These are phyloP conservation scores for Agrotis exclamationis DNA, from an alignment of 2,888 invertebrate genomes.

Conservation along the genomic window DNA sequence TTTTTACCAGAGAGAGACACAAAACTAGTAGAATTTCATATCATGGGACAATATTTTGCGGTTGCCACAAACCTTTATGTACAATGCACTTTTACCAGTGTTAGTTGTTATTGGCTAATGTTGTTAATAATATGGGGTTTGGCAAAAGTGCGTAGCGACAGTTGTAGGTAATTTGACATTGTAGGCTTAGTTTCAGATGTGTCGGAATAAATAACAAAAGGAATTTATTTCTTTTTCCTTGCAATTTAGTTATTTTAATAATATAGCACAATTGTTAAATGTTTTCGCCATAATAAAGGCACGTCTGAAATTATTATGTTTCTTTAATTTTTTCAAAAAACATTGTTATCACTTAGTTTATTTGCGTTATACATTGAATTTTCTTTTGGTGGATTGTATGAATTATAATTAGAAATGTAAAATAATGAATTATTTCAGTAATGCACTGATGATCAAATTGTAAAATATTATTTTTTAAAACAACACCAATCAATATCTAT, in stretches of 20 bases:
- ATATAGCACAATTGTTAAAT: neutral
- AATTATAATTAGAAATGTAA: constrained; percentile 40
- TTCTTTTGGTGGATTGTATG: constrained; percentile 65
- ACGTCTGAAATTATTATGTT: constrained; percentile 20
- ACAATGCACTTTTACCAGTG: constrained; percentile 73
- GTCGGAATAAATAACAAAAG: neutral
- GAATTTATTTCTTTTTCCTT: neutral
- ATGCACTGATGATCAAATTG: constrained; percentile 54
- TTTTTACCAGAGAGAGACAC: constrained; percentile 41
- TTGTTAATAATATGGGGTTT: constrained; percentile 39
- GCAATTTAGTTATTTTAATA: constrained; percentile 1
- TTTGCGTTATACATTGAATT: constrained; percentile 50
- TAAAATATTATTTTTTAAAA: constrained; percentile 50
- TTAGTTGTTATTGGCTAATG: constrained; percentile 70
- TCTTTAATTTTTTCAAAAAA: neutral
- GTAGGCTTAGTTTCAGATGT: constrained; percentile 24
- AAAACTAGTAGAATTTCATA: constrained; percentile 64
- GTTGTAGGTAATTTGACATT: constrained; percentile 24
- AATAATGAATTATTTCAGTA: constrained; percentile 54
- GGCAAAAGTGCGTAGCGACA: constrained; percentile 23
- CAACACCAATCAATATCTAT: constrained; percentile 54
- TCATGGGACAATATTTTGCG: constrained; percentile 74
- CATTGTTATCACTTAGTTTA: constrained; percentile 52
- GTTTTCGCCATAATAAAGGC: neutral
- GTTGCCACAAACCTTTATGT: constrained; percentile 58